Percentiles rank a stretch among this genome's conserved stretches.
Evolutionary conservation across 2,113 vertebrate genomes (phyloP).

Genomic region (Channa maculata): DNA sequence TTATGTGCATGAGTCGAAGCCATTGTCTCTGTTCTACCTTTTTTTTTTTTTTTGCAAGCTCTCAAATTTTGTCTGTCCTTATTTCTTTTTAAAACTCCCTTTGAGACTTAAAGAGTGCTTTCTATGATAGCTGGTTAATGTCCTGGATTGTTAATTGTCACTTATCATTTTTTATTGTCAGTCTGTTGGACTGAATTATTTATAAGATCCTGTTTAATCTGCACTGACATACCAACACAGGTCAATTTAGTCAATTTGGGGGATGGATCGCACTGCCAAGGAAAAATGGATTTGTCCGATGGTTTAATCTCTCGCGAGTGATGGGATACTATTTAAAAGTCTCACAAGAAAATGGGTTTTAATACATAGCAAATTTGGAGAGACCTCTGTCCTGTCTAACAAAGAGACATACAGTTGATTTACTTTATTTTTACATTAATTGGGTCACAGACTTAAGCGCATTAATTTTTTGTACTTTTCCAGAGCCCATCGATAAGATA

Average conservation of each 20-base stretch:
- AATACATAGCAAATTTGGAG: constrained; percentile 38
- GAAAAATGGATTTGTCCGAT: constrained; percentile 53
- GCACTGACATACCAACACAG: constrained; percentile 28
- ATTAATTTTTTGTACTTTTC: constrained; percentile 19
- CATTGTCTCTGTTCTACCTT: constrained; percentile 29
- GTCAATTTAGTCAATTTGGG: constrained; percentile 50
- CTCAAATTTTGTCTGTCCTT: constrained; percentile 14
- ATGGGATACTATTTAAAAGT: constrained; percentile 34
- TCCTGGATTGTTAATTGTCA: constrained; percentile 44
- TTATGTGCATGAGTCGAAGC: constrained; percentile 43
- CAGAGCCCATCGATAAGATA: constrained; percentile 18
- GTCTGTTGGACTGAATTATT: constrained; percentile 65
- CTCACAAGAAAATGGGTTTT: constrained; percentile 39
- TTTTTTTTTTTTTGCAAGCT: constrained; percentile 40
- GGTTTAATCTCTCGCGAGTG: constrained; percentile 55
- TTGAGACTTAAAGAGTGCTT: constrained; percentile 9
- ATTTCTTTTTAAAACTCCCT: not conserved
- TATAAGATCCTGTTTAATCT: constrained; percentile 68
- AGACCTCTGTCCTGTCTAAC: constrained; percentile 18
- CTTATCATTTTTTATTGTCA: constrained; percentile 54
- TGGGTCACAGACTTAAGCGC: not conserved
- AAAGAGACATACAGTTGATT: constrained; percentile 36
- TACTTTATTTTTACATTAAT: constrained; percentile 42
- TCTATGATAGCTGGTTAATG: constrained; percentile 16
- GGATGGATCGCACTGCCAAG: constrained; percentile 59